Conservation (phyloP, 2,888 invertebrate genomes). For the Sphaerophoria rueppellii region DNA sequence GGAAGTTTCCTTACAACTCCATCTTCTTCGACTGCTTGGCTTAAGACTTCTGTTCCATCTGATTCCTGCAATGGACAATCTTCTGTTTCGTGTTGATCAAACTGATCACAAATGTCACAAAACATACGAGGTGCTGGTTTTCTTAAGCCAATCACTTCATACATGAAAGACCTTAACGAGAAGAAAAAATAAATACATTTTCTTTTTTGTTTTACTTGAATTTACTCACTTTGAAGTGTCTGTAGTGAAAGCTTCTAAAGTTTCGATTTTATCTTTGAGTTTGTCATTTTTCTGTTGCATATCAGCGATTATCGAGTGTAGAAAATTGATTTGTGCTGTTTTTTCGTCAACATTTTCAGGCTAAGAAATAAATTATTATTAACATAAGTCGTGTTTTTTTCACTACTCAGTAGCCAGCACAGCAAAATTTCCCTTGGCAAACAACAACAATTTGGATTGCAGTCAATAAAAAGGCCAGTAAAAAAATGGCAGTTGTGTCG, state of each 20-base stretch:
- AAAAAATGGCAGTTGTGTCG: too few species aligned
- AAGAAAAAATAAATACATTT: not conserved
- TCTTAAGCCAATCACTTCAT: slow-evolving; percentile 82
- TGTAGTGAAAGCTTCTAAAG: slow-evolving; percentile 85
- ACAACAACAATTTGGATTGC: too few species aligned
- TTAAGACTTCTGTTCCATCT: slow-evolving; percentile 83
- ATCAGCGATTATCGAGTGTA: slow-evolving; percentile 98
- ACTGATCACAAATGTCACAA: slow-evolving; percentile 98
- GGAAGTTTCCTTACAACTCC: slow-evolving; percentile 78
- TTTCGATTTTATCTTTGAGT: slow-evolving; percentile 89
- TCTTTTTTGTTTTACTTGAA: not conserved
- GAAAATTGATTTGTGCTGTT: slow-evolving; percentile 90
- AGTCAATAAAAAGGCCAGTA: too few species aligned
- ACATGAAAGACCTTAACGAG: slow-evolving; percentile 83
- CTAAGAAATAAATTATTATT: slow-evolving; percentile 59
- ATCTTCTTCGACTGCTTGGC: slow-evolving; percentile 73
- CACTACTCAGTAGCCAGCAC: too few species aligned
- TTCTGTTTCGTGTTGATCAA: slow-evolving; percentile 98
- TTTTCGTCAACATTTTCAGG: slow-evolving; percentile 84
- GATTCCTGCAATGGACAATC: slow-evolving; percentile 95
- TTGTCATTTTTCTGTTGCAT: slow-evolving; percentile 96
- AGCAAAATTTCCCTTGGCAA: too few species aligned
- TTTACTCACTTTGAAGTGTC: slow-evolving; percentile 83
- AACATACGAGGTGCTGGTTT: slow-evolving; percentile 90
- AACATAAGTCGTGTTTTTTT: too few species aligned